Percentiles rank a stretch among this genome's conserved stretches.
Conservation (phyloP, 1,140 invertebrate genomes). For the Temnothorax curvispinosus region DNA sequence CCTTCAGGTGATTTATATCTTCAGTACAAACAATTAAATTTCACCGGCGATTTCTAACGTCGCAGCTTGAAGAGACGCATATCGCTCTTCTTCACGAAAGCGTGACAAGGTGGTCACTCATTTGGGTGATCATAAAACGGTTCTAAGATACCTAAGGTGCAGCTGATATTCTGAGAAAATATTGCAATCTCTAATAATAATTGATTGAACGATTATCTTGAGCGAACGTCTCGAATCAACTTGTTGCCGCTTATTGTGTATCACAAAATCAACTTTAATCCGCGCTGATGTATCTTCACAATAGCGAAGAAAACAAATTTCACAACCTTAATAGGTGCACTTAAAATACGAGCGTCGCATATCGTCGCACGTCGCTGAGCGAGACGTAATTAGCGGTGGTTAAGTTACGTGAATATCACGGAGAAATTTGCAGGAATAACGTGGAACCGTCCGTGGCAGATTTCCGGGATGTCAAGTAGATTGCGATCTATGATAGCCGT, state of each 20-base stretch:
- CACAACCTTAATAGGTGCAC: neutral
- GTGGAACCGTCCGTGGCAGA: neutral
- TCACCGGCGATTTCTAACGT: slow-evolving; percentile 53
- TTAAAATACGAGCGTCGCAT: neutral
- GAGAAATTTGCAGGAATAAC: slow-evolving; percentile 42
- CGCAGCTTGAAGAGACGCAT: neutral
- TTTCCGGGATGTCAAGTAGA: slow-evolving; percentile 52
- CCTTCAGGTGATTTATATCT: slow-evolving; percentile 12
- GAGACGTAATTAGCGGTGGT: slow-evolving; percentile 39
- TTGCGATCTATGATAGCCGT: slow-evolving; percentile 1
- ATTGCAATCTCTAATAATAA: slow-evolving; percentile 1
- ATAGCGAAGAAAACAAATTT: neutral
- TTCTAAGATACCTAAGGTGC: neutral
- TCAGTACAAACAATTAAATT: slow-evolving; percentile 52
- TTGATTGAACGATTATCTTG: neutral
- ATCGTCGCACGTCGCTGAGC: neutral
- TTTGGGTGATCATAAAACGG: neutral
- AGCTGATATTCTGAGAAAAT: neutral
- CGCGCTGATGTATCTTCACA: neutral
- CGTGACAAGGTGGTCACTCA: slow-evolving; percentile 52
- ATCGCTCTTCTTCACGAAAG: slow-evolving; percentile 50
- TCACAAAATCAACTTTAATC: neutral
- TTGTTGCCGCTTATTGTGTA: neutral
- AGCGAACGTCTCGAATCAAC: neutral
- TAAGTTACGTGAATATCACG: slow-evolving; percentile 32